Conservation (phyloP, 2,888 invertebrate genomes). For the Spicauda simplicius region DNA sequence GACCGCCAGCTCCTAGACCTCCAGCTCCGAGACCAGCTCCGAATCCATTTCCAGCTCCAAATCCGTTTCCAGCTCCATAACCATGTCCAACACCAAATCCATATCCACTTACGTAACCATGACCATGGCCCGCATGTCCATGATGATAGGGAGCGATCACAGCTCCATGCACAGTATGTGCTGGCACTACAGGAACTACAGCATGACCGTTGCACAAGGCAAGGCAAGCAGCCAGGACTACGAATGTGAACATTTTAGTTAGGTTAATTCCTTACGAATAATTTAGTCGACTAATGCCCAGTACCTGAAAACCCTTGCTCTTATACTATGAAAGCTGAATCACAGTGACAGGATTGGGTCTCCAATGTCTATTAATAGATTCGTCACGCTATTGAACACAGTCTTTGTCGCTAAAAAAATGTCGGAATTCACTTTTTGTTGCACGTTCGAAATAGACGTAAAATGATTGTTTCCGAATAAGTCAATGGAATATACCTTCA, state of each 20-base stretch:
- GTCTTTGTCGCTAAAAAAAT: conserved; percentile 60
- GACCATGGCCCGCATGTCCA: conserved; percentile 50
- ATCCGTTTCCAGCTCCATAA: conserved; percentile 43
- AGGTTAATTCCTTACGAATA: conserved; percentile 10
- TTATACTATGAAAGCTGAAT: conserved; percentile 66
- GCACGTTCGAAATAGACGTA: conserved; percentile 28
- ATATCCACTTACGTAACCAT: conserved; percentile 26
- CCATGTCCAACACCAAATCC: conserved; percentile 43
- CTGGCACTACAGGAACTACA: conserved; percentile 43
- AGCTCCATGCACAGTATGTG: conserved; percentile 53
- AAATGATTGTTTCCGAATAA: conserved; percentile 32
- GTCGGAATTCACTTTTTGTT: conserved; percentile 55
- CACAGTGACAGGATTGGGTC: conserved; percentile 63
- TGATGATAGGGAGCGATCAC: conserved; percentile 54
- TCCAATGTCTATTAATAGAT: conserved; percentile 57
- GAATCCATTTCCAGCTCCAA: conserved; percentile 46
- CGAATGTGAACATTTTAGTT: conserved; percentile 59
- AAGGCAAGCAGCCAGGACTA: conserved; percentile 56
- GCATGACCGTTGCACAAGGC: conserved; percentile 60
- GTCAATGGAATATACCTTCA: conserved; percentile 16
- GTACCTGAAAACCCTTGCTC: conserved; percentile 52
- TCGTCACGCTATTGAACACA: conserved; percentile 63
- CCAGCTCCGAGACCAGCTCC: conserved; percentile 38
- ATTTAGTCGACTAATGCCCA: conserved; percentile 55
- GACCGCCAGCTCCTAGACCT: conserved; percentile 46